Evolutionary conservation across 2,797 vertebrate species (phyloP), one percentile per base, ranked within the genome.

Genomic region (Distichodus sexfasciatus): DNA sequence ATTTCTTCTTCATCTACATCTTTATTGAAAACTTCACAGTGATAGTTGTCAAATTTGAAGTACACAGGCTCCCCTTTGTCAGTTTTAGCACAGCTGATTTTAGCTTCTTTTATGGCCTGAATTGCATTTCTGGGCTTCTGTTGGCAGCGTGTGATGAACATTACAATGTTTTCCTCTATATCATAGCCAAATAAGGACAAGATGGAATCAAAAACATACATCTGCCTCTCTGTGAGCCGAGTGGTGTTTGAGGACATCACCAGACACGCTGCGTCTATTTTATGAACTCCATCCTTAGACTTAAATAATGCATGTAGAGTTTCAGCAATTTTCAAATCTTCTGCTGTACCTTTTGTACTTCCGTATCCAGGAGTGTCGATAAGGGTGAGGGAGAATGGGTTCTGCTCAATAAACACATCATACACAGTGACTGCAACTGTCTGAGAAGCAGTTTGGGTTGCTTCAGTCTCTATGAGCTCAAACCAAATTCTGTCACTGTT

Each of bases 21-120:
- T n/a, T n/a, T n/a, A 17, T 40, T 19, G 19, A 53, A 21, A 36
- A 28, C 6, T 15, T 59, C 44, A 4, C 55, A 46, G 10, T 61
- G 51, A 60, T 2, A 28, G 35, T 77, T 80, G 23, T 77, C 19
- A 17, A 80, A 80, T 3, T 15, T 54, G 62, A 73, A 80, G 36
- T 61, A 9, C n/a, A 78, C 6, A 2, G 40, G 57, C 4, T 76
- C 15, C 1, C 33, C 44, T 1, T 19, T 24, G 11, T 67, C 1
- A 47, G 55, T 58, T 51, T 69, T 72, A 15, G 50, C 54, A 54
- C 43, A 73, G 3, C 38, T 31, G 23, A 79, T 6, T 3, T 53
- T 31, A 9, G 29, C 29, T 3, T 38, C 2, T 2, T 48, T 11
- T 4, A 69, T 35, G 11, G 78, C 69, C 5, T 21, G 5, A 15